Evolutionary conservation across 2,888 invertebrate genomes (phyloP), one percentile per base, ranked within the genome.

Genomic region (Allolobophora icterica): DNA sequence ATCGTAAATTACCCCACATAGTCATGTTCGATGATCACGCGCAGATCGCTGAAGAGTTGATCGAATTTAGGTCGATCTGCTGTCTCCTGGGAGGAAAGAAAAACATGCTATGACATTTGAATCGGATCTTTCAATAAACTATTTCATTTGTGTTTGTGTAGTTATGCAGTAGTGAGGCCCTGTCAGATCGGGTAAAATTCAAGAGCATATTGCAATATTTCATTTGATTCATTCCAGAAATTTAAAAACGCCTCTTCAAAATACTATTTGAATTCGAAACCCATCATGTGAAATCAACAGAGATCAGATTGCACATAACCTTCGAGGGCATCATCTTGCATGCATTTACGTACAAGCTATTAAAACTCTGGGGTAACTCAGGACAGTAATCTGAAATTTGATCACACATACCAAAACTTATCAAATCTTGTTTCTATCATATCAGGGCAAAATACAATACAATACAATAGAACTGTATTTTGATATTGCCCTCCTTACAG

Each of bases 41-140:
- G 33, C 42, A 89, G 42, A 45, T 89, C 89, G 38, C 33, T 34
- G 52, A 24, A 89, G 45, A 89, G 89, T 52, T 89, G 42, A 2
- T 52, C 38, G 33, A 89, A 89, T 42, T 38, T 89, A 5, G 89
- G 89, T 42, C 89, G 89, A 89, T 89, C 89, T 42, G 5, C 45
- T 40, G 89, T 42, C 13, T 45, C 52, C 89, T 89, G 42, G 1
- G 19, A 42, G 89, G 11, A 89, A 0, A 71, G 71, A 71, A 30
- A 71, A n/a, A 71, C 38, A 38, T 5, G n/a, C n/a, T n/a, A n/a
- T 71, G 24, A 19, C 52, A 52, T 52, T 52, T 52, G 52, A 21
- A 52, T 21, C 6, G 17, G 21, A 52, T 52, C 52, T 52, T 52
- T 52, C 52, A 52, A 52, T 52, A 42, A 42, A 52, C 24, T 52